A percentile compares a stretch with the other conserved stretches of the same genome.
Conservation (phyloP, 92 coral and sea anemone genomes). For the Phenganax marumi region DNA sequence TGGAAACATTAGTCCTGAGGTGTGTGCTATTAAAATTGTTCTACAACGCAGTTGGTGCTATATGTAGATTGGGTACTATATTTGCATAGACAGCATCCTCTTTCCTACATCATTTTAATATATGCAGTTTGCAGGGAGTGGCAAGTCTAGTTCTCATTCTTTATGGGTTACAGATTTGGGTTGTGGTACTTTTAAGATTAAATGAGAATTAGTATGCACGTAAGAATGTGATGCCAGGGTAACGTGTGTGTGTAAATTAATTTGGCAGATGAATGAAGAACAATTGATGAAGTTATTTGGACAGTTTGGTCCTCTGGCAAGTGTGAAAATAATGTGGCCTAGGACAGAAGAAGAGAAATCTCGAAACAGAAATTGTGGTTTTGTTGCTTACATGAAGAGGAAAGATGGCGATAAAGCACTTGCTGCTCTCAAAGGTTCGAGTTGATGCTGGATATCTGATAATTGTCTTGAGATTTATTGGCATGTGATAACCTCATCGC, state of each 20-base stretch:
- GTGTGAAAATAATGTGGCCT: constrained; percentile 99
- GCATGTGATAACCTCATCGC: too few species aligned
- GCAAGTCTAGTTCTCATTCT: too few species aligned
- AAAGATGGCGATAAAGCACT: constrained; percentile 98
- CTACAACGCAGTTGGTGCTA: neutral
- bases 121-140: too few species aligned
- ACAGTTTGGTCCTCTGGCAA: constrained; percentile 92
- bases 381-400: constrained; percentile 98
- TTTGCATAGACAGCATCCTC: too few species aligned
- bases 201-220: neutral
- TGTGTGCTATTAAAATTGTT: constrained; percentile 15
- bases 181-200: too few species aligned
- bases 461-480: too few species aligned
- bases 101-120: too few species aligned
- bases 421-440: constrained; percentile 72
- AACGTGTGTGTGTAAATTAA: neutral
- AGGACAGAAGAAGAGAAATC: constrained; percentile 98
- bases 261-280: constrained; percentile 89
- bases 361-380: constrained; percentile 97
- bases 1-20: constrained; percentile 97
- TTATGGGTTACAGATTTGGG: too few species aligned
- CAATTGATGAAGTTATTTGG: constrained; percentile 95
- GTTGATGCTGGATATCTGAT: neutral
- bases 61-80: too few species aligned
- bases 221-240: neutral